Evolutionary conservation across 2,797 vertebrate genomes (phyloP).

Genomic region (Catamblyrhynchus diadema): DNA sequence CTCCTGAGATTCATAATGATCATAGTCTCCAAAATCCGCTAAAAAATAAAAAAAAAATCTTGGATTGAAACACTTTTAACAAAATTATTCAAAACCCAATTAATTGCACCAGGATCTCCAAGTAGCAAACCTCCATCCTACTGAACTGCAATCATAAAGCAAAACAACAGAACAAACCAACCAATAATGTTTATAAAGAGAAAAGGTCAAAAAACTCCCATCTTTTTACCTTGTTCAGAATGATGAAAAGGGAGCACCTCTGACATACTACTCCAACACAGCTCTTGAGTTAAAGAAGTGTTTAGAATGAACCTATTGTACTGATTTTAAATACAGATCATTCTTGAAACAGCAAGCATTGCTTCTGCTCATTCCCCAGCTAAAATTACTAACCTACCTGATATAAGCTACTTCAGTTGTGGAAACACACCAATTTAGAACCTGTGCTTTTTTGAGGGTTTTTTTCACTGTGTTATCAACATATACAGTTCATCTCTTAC

Average conservation of each 20-base stretch:
- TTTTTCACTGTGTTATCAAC: not conserved
- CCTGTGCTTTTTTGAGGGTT: not conserved
- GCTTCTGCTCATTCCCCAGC: not conserved
- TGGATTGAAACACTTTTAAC: conserved; percentile 17
- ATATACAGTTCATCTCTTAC: not conserved
- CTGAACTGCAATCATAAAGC: not conserved
- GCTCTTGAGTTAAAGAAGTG: not conserved
- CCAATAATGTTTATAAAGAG: not conserved
- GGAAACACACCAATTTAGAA: not conserved
- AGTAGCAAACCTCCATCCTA: not conserved
- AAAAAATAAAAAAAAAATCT: not conserved
- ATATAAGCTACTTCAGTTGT: not conserved
- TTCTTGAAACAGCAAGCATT: not conserved
- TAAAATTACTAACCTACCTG: not conserved
- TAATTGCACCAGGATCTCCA: not conserved
- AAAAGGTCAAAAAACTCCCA: not conserved
- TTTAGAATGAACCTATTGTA: not conserved
- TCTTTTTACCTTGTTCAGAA: not conserved
- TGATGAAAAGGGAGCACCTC: not conserved
- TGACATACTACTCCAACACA: not conserved
- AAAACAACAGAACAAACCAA: not conserved
- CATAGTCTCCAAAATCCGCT: conserved; percentile 98
- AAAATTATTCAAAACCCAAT: not conserved
- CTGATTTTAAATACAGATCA: not conserved
- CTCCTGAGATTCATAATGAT: conserved; percentile 95